A percentile compares a stretch with the other conserved stretches of the same genome.
phyloP scores from a whole-genome alignment of 2,113 vertebrate genomes.

The Philantomba maxwellii region DNA sequence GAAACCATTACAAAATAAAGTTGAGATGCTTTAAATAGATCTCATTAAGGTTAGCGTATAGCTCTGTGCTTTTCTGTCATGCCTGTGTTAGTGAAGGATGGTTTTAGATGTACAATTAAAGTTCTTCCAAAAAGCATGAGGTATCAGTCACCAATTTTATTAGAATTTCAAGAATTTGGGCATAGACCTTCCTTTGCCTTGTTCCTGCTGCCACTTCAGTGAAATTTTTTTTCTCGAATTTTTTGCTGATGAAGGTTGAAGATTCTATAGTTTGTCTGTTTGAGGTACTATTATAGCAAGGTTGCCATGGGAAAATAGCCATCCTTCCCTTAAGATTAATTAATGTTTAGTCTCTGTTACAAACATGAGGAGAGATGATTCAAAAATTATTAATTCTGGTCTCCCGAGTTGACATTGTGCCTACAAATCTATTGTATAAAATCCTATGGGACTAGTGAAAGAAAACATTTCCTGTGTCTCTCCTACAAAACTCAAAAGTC shows the following conservation, averaged over 20 bases:
- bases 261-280: background rate
- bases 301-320: background rate
- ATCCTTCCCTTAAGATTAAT: background rate
- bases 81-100: background rate
- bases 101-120: constrained; percentile 41
- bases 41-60: background rate
- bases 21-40: constrained; percentile 36
- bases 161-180: constrained; percentile 26
- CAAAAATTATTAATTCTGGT: background rate
- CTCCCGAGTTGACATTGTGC: background rate
- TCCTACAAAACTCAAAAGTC: background rate
- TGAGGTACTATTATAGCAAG: background rate
- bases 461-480: background rate
- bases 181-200: background rate
- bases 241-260: background rate
- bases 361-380: background rate
- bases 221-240: background rate
- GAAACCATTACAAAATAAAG: constrained; percentile 19
- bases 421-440: background rate
- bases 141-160: constrained; percentile 26
- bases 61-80: background rate
- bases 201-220: background rate
- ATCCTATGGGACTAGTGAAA: background rate
- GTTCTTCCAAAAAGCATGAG: constrained; percentile 33
- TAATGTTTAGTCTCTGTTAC: background rate